Evolutionary conservation across 2,113 vertebrate genomes (phyloP).

Genomic region (Anseranas semipalmata): DNA sequence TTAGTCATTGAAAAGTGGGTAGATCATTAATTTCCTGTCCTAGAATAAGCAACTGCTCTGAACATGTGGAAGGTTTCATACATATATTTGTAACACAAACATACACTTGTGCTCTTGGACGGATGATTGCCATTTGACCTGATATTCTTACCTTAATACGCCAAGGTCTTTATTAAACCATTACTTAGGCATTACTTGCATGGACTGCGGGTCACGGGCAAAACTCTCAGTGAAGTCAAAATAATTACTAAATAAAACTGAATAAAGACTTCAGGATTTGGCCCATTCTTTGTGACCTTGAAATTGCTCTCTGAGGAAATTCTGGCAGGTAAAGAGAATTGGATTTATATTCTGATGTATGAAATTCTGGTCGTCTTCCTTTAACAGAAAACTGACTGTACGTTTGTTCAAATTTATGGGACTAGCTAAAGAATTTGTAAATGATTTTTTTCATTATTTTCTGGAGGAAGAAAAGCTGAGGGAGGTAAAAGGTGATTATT

Average conservation of each 20-base stretch:
- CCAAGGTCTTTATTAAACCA: conserved; percentile 5
- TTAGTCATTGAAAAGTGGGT: conserved; percentile 47
- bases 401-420: background rate
- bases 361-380: conserved; percentile 4
- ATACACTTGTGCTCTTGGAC: background rate
- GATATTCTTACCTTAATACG: background rate
- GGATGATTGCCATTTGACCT: background rate
- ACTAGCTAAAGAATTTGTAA: conserved; percentile 7
- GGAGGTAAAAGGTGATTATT: background rate
- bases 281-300: background rate
- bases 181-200: background rate
- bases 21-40: conserved; percentile 24
- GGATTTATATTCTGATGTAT: conserved; percentile 56
- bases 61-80: background rate
- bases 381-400: background rate
- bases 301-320: conserved; percentile 46
- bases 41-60: background rate
- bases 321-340: conserved; percentile 19
- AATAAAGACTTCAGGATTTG: background rate
- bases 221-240: background rate
- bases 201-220: background rate
- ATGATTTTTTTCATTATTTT: background rate
- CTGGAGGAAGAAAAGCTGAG: background rate
- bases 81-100: background rate
- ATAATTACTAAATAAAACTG: conserved; percentile 30